A percentile compares a stretch with the other conserved stretches of the same genome.
Evolutionary conservation across 2,888 invertebrate species (phyloP).

Genomic region (Drosophila histrio): DNA sequence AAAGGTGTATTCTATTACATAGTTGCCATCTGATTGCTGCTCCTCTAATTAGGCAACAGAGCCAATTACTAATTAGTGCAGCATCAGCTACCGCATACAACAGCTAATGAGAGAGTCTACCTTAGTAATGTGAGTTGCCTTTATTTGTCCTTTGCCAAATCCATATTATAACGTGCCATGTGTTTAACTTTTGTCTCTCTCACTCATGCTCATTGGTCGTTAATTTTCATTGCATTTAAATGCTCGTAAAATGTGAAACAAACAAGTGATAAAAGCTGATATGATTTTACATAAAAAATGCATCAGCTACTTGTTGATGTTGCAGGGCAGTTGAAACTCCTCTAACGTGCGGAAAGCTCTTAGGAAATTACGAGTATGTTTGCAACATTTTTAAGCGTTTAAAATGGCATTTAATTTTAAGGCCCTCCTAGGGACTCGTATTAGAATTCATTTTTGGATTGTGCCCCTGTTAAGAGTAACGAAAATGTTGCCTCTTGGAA

Average conservation of each 20-base stretch:
- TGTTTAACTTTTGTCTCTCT: slow-evolving; percentile 15
- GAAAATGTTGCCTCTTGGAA: slow-evolving; percentile 7
- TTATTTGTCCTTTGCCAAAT: not conserved
- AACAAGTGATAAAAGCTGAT: slow-evolving; percentile 70
- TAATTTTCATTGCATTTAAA: slow-evolving; percentile 62
- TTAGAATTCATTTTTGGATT: slow-evolving; percentile 37
- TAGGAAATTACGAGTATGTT: slow-evolving; percentile 5
- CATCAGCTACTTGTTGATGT: slow-evolving; percentile 54
- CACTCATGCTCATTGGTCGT: not conserved
- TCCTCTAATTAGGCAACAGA: slow-evolving; percentile 10
- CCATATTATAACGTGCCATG: not conserved
- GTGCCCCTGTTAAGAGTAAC: slow-evolving; percentile 5
- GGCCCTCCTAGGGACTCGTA: slow-evolving; percentile 25
- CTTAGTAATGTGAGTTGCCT: not conserved
- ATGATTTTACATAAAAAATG: slow-evolving; percentile 71
- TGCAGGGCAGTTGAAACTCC: slow-evolving; percentile 35
- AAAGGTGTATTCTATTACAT: slow-evolving; percentile 7
- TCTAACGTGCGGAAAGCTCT: not conserved
- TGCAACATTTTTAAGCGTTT: slow-evolving; percentile 15
- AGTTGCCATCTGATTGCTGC: slow-evolving; percentile 2
- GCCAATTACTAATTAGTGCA: slow-evolving; percentile 15
- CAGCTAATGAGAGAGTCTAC: slow-evolving; percentile 9
- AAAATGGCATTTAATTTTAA: slow-evolving; percentile 35
- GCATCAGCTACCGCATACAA: not conserved
- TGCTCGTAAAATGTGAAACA: slow-evolving; percentile 61